phyloP scores from a whole-genome alignment of 2,113 vertebrate species.

The Plecotus auritus region DNA sequence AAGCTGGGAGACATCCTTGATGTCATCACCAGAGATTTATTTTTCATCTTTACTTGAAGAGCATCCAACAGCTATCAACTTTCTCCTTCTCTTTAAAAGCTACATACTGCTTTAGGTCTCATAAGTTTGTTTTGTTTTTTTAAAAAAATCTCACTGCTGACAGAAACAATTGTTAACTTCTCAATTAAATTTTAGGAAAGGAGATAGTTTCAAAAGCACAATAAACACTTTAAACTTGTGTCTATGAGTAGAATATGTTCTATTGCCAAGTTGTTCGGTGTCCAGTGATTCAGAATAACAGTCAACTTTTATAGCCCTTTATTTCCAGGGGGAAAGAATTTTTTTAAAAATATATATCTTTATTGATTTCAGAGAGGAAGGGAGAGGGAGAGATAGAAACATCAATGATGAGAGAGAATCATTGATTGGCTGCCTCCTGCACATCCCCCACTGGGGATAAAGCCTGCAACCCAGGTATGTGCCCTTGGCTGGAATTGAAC shows the following conservation, averaged over 20 bases:
- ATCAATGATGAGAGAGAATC: no score
- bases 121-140: slow-evolving; percentile 23
- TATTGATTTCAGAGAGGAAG: no score
- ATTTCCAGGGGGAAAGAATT: not conserved
- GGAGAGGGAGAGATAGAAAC: no score
- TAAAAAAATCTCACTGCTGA: slow-evolving; percentile 33
- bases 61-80: not conserved
- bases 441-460: no score
- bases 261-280: not conserved
- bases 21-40: slow-evolving; percentile 20
- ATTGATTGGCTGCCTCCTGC: no score
- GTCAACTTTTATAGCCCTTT: not conserved
- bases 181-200: slow-evolving; percentile 44
- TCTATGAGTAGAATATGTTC: not conserved
- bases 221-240: not conserved
- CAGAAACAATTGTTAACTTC: slow-evolving; percentile 54
- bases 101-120: not conserved
- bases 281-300: not conserved
- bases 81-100: slow-evolving; percentile 45
- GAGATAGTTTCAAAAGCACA: slow-evolving; percentile 14
- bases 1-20: slow-evolving; percentile 15
- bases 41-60: slow-evolving; percentile 39
- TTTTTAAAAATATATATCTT: no score
- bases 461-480: no score
- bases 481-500: no score